phyloP scores from a whole-genome alignment of 1,140 invertebrate species.

The Halyomorpha halys region DNA sequence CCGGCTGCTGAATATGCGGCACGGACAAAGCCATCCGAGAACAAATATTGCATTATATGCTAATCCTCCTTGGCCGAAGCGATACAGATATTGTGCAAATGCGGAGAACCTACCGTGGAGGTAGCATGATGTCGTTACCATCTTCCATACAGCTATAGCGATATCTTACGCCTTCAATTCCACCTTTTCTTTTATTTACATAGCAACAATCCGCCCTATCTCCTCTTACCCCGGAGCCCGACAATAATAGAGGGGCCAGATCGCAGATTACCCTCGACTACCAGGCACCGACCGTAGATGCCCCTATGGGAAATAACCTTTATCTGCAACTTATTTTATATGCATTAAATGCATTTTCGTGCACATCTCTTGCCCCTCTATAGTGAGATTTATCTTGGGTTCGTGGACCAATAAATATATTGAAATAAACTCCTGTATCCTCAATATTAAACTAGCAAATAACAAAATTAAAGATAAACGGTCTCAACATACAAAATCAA shows the following conservation, averaged over 20 bases:
- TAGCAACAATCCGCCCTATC: constrained; percentile 8
- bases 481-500: too few relatives aligned
- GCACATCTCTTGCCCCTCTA: not conserved
- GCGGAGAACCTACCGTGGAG: not conserved
- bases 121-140: not conserved
- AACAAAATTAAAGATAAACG: too few relatives aligned
- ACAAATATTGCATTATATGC: constrained; percentile 9
- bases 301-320: constrained; percentile 3
- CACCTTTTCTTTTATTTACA: constrained; percentile 1
- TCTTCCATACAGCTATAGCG: not conserved
- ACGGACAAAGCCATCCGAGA: not conserved
- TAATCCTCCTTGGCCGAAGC: not conserved
- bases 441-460: too few relatives aligned
- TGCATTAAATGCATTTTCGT: constrained; percentile 7
- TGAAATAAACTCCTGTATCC: too few relatives aligned
- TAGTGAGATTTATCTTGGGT: too few relatives aligned
- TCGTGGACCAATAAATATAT: too few relatives aligned
- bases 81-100: constrained; percentile 12
- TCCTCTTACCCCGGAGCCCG: constrained; percentile 2
- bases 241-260: constrained; percentile 7
- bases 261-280: constrained; percentile 4
- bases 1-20: too few relatives aligned
- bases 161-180: constrained; percentile 9
- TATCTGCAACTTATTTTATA: constrained; percentile 2
- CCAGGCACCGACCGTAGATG: not conserved